phyloP scores from a whole-genome alignment of 2,888 invertebrate species.

The Watsonalla binaria region DNA sequence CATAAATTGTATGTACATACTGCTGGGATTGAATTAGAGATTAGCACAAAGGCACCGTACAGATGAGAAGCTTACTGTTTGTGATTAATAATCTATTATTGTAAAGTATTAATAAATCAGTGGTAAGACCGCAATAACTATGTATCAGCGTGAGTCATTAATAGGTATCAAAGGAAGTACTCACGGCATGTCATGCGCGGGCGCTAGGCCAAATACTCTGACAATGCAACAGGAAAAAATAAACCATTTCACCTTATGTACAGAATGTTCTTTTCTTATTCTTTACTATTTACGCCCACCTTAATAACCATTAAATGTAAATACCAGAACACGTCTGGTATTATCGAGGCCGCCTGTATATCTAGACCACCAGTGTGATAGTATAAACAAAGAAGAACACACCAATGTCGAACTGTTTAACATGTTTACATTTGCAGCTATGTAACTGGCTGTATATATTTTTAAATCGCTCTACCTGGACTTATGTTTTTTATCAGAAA shows the following conservation, averaged over 20 bases:
- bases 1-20: too few relatives aligned
- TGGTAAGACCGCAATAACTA: too few relatives aligned
- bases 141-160: background rate
- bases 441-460: too few relatives aligned
- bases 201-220: conserved; percentile 30
- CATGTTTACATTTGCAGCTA: too few relatives aligned
- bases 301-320: too few relatives aligned
- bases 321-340: background rate
- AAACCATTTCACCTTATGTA: background rate
- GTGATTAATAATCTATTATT: too few relatives aligned
- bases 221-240: conserved; percentile 24
- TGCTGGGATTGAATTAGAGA: too few relatives aligned
- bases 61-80: too few relatives aligned
- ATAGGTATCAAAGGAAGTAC: background rate
- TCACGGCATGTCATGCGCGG: conserved; percentile 15
- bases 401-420: background rate
- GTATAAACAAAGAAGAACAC: background rate
- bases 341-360: background rate
- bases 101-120: too few relatives aligned
- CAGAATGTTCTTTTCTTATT: conserved; percentile 6
- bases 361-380: background rate
- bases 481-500: too few relatives aligned
- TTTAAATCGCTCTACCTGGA: too few relatives aligned
- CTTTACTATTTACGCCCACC: conserved; percentile 7
- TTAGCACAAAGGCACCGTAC: too few relatives aligned